Evolutionary conservation across 1,140 invertebrate species (phyloP).

Genomic region (Scaptomyza graminum): DNA sequence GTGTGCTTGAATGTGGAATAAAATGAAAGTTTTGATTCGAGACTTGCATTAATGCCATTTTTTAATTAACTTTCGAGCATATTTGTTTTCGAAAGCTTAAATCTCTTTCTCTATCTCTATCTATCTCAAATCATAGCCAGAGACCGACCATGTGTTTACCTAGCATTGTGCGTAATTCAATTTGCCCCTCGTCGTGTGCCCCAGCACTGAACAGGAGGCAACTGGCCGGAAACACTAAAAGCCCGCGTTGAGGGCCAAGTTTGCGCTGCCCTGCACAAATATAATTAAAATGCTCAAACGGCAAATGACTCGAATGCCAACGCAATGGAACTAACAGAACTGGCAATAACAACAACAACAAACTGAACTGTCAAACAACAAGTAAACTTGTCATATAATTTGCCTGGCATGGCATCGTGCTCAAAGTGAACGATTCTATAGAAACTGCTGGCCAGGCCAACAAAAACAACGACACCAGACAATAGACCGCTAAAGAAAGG

Average conservation of each 20-base stretch:
- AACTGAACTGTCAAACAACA: constrained; percentile 40
- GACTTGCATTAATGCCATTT: constrained; percentile 45
- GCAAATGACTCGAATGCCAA: constrained; percentile 47
- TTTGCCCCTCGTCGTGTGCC: constrained; percentile 20
- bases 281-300: constrained; percentile 72
- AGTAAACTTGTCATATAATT: constrained; percentile 73
- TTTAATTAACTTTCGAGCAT: constrained; percentile 69
- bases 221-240: constrained; percentile 77
- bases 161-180: constrained; percentile 76
- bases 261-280: constrained; percentile 73
- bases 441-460: constrained; percentile 24
- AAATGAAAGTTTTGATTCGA: constrained; percentile 23
- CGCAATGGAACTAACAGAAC: constrained; percentile 13
- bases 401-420: constrained; percentile 28
- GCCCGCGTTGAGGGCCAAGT: constrained; percentile 40
- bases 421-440: constrained; percentile 57
- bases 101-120: constrained; percentile 15
- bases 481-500: neutral
- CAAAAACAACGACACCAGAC: neutral
- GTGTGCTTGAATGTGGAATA: too few species aligned
- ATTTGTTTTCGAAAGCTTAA: constrained; percentile 35
- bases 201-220: constrained; percentile 23
- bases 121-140: constrained; percentile 30
- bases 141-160: constrained; percentile 56
- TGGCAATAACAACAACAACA: constrained; percentile 21